phyloP scores from a whole-genome alignment of 2,888 invertebrate species.

The Auanema freiburgensis region DNA sequence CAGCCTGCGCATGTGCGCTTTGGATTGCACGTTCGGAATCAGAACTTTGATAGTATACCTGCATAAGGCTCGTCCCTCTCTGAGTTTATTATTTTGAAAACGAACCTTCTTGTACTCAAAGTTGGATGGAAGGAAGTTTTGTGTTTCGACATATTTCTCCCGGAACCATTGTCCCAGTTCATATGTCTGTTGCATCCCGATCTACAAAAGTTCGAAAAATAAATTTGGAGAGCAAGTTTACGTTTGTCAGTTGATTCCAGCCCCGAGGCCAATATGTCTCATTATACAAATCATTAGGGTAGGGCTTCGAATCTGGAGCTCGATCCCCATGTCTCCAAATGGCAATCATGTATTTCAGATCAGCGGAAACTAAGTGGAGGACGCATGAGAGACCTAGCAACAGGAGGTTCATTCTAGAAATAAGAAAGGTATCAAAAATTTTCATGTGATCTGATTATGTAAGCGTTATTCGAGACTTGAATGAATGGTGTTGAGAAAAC shows the following conservation, averaged over 20 bases:
- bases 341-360: constrained; percentile 63
- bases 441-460: too few species aligned
- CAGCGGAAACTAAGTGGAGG: not conserved
- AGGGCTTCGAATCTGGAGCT: constrained; percentile 71
- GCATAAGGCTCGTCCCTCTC: too few species aligned
- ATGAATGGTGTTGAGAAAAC: too few species aligned
- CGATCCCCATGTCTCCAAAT: constrained; percentile 89
- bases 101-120: constrained; percentile 9
- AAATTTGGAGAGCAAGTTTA: too few species aligned
- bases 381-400: too few species aligned
- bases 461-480: too few species aligned
- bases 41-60: constrained; percentile 64
- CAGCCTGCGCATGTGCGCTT: constrained; percentile 81
- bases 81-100: too few species aligned
- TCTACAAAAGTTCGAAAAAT: constrained; percentile 7
- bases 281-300: constrained; percentile 46
- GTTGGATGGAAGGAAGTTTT: not conserved
- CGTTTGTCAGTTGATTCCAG: constrained; percentile 58
- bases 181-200: constrained; percentile 11
- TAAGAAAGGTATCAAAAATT: too few species aligned
- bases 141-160: constrained; percentile 5
- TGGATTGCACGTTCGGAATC: constrained; percentile 70
- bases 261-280: constrained; percentile 51
- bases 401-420: too few species aligned
- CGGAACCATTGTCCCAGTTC: constrained; percentile 11